Base-by-base conservation (phyloP, 2,888 invertebrate species). In the Trachelus stipa region DNA sequence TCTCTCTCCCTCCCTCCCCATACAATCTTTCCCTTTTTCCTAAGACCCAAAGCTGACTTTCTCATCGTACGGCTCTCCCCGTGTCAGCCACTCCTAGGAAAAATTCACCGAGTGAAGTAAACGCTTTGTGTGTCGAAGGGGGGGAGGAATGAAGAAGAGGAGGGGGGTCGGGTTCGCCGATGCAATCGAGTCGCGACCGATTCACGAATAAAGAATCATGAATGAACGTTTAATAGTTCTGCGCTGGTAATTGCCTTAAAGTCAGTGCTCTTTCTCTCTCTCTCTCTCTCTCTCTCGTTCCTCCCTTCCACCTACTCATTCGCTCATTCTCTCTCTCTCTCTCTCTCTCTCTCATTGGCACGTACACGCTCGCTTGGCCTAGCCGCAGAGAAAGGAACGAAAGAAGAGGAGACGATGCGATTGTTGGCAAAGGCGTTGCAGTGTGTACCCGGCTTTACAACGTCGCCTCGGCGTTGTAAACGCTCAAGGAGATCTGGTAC, bases 401-500 rank as follows among this genome's bases (percentile, higher is more conserved):
- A 82, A 77, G 79, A 80, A 80, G 80, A 79, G 81, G 80, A 81
- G 81, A 73, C 78, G 78, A 75, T 81, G 23, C 56, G 56, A 56
- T 73, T 76, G 77, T 75, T 75, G 76, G 78, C 79, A 83, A 83
- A 56, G 56, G 56, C 23, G 56, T 81, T 79, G 80, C 78, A 79
- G 78, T 56, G 56, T 56, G 56, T 15, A 56, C 56, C 9, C 56
- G 56, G 56, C 56, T 56, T 56, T 56, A 56, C 56, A 56, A 9
- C 56, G 15, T 23, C 23, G 56, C 56, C 56, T 2, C 9, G 0
- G 9, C 56, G 56, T 56, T 56, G 56, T 56, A 86, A 88, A 85
- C 82, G 86, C 84, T 74, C 88, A 89, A 89, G 89, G 89, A 89
- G 87, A 89, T 87, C 89, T 80, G 84, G 88, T 88, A 88, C 15